Base-by-base conservation (phyloP, 2,888 invertebrate genomes). In the Drosophila peninsularis region DNA sequence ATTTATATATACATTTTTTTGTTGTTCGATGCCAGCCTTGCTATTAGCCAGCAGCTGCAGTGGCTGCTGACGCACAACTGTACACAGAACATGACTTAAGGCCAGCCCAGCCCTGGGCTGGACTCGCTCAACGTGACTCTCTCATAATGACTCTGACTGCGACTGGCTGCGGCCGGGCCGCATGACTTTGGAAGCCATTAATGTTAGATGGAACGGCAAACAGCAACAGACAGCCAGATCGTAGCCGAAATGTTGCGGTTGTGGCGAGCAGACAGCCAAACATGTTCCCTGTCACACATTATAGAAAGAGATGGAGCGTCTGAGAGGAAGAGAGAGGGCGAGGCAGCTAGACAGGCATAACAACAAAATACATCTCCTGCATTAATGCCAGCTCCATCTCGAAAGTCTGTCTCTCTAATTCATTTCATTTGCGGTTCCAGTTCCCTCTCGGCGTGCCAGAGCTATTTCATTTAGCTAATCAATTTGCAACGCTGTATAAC, bases 231-330 rank as follows among this genome's bases (percentile, higher is more conserved):
- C 27, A 30, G 27, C 42, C 63, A 50, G 45, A 45, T 52, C 24
- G 54, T 60, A 49, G 61, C 61, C 78, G 44, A 77, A 80, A 72
- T 73, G 66, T 64, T 81, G 78, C 55, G 81, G 78, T 53, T 75
- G 54, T 41, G 66, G 77, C 50, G 11, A 24, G 32, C 53, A 44
- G 36, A 55, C 53, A 50, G 65, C 34, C 62, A 50, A 67, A 54
- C 73, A 44, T 69, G 41, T 19, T 32, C 52, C 24, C 60, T 58
- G 76, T 62, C 61, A 36, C 50, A 55, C 37, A 37, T 1, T n/a
- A 55, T 21, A n/a, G 42, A 61, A 21, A 41, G 44, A 34, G 24
- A 10, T 5, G 13, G 19, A 39, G 41, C n/a, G n/a, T n/a, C n/a
- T n/a, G n/a, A 30, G 17, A n/a, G 42, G 44, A n/a, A 39, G 44